Percentiles rank a stretch among this genome's conserved stretches.
Conservation (phyloP, 1,140 invertebrate genomes). For the Bombus cullumanus region DNA sequence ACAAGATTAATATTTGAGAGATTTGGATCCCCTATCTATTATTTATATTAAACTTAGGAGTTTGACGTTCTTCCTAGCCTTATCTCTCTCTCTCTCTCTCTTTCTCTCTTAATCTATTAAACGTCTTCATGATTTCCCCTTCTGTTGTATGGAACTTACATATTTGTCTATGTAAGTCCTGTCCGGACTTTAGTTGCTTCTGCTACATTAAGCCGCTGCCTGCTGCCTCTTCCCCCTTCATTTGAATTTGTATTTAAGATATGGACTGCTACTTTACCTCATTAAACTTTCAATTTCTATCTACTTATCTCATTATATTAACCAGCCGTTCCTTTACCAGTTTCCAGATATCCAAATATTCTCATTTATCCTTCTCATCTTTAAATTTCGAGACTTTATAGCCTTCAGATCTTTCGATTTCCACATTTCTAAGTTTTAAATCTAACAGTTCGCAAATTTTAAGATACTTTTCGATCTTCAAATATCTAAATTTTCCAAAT, state of each 20-base stretch:
- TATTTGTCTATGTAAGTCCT: constrained; percentile 22
- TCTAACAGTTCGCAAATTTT: too few species aligned
- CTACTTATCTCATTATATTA: neutral
- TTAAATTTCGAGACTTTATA: neutral
- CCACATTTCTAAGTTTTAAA: too few species aligned
- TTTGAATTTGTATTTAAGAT: constrained; percentile 22
- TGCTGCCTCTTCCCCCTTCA: neutral
- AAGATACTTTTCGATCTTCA: too few species aligned
- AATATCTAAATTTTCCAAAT: too few species aligned
- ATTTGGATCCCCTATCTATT: neutral
- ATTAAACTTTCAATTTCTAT: neutral
- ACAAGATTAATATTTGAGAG: constrained; percentile 28
- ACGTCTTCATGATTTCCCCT: constrained; percentile 10
- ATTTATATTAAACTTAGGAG: constrained; percentile 25
- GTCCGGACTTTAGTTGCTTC: neutral
- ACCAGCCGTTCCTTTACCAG: neutral
- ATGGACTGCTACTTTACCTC: neutral
- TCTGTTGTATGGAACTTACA: constrained; percentile 3
- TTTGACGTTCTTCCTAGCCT: neutral
- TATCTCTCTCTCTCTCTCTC: too few species aligned
- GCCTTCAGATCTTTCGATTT: neutral
- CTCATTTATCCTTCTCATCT: neutral
- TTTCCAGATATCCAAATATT: neutral
- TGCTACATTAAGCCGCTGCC: constrained; percentile 6
- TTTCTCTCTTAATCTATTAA: neutral